Evolutionary conservation across 37 sponge, comb jelly and placozoan species (phyloP).

Genomic region (Tethya wilhelma): DNA sequence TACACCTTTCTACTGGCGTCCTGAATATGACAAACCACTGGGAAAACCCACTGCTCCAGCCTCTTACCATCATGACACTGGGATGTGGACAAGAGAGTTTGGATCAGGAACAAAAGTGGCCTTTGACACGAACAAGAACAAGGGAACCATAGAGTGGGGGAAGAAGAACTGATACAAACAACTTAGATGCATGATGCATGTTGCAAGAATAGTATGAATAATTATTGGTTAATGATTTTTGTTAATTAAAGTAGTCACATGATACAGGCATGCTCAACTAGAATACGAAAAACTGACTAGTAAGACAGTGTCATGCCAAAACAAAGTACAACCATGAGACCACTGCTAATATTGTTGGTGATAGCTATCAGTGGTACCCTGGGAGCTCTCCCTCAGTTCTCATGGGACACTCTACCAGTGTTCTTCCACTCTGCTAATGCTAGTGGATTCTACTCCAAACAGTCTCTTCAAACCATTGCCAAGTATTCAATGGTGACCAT

Average conservation of each 20-base stretch:
- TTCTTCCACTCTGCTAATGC: slow-evolving; percentile 44
- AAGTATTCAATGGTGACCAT: slow-evolving; percentile 47
- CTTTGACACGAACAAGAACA: slow-evolving; percentile 45
- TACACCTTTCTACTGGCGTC: slow-evolving; percentile 21
- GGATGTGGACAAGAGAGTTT: slow-evolving; percentile 43
- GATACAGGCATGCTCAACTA: too few species aligned
- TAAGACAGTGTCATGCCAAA: too few species aligned
- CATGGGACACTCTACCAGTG: slow-evolving; percentile 56
- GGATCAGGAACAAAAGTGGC: slow-evolving; percentile 40
- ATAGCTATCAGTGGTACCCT: background rate
- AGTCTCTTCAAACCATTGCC: slow-evolving; percentile 18
- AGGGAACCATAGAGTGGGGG: slow-evolving; percentile 54
- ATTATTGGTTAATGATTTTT: too few species aligned
- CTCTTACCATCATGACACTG: slow-evolving; percentile 2
- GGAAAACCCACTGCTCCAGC: slow-evolving; percentile 49
- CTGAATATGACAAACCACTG: slow-evolving; percentile 56
- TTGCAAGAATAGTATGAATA: too few species aligned
- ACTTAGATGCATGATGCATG: too few species aligned
- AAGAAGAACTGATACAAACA: too few species aligned
- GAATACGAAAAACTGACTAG: too few species aligned
- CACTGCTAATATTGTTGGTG: too few species aligned
- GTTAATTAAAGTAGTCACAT: too few species aligned
- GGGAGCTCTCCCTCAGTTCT: slow-evolving; percentile 33
- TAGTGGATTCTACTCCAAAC: slow-evolving; percentile 26
- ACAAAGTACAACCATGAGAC: too few species aligned